Base-by-base conservation (phyloP, 2,888 invertebrate species). In the Embidobia sp. region DNA sequence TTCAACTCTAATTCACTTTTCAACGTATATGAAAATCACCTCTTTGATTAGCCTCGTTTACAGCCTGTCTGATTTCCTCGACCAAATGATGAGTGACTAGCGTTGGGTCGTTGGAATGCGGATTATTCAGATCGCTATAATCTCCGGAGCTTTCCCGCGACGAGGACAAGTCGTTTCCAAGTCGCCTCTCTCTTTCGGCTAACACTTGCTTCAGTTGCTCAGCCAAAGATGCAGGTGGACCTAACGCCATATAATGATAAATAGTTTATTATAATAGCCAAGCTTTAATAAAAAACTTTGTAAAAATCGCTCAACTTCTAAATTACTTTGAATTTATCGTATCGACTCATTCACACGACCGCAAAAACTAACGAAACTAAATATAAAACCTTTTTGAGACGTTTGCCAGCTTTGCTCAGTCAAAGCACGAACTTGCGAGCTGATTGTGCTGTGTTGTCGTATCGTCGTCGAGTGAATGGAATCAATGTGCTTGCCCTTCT, bases 181-280 rank as follows among this genome's bases (percentile, higher is more conserved):
- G 91, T 74, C 95, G 93, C 88, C 95, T 93, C 90, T 96, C 96
- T 82, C 96, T 92, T 90, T 96, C 96, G 74, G 96, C 95, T 85
- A 96, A 90, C 83, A 96, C 95, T 89, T 95, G 95, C 91, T 96
- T 96, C 84, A 96, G 91, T 89, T 96, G 96, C 90, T 96, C 96
- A 13, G 96, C 95, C 81, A 96, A 92, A 66, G 95, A 95, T 79
- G 95, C 92, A 51, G 95, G 94, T 70, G 95, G 95, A 85, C 94
- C 94, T 78, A 91, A 90, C n/a, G n/a, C n/a, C n/a, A n/a, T n/a
- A n/a, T n/a, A n/a, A n/a, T n/a, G n/a, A n/a, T n/a, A n/a, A n/a
- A n/a, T n/a, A n/a, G n/a, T n/a, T n/a, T n/a, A n/a, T n/a, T n/a
- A n/a, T n/a, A n/a, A n/a, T n/a, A n/a, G n/a, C n/a, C n/a, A n/a